Base-by-base conservation (phyloP, 2,113 vertebrate genomes). In the Oreochromis tanganicae region DNA sequence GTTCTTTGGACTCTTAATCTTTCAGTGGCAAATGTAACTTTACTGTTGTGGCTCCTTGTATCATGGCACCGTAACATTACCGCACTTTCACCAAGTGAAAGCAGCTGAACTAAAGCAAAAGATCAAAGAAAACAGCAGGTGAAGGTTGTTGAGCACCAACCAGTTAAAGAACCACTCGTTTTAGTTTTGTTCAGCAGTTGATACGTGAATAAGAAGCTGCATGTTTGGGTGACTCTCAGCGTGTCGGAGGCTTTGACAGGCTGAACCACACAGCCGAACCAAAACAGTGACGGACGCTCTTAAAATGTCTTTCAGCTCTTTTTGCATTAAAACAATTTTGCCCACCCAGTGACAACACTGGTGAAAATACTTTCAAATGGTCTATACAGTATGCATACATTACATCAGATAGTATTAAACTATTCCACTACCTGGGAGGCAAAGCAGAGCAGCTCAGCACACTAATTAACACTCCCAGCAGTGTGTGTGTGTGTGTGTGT, bases 401-500 rank as follows among this genome's bases (percentile, higher is more conserved):
- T 50, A 52, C 38, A 48, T n/a, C 16, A 52, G 80, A 73, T 41
- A 32, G 29, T 55, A 54, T 66, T 46, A 55, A 87, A 81, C 41
- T 63, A 38, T 55, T 87, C n/a, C 61, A 81, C 38, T 68, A 91
- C 86, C 61, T 78, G 32, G 66, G 55, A 84, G 83, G 57, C 19
- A 34, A 5, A 83, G 86, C n/a, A 79, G 81, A 43, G 63, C 75
- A 75, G 82, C 85, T 90, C 71, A 85, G 89, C 79, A 84, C 85
- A 91, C 89, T 91, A 95, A 96, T 95, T 94, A 94, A 88, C 87
- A 92, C 91, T 89, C 46, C 11, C 50, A 81, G 85, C 19, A 57
- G 59, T 36, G 32, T 48, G 32, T 32, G 63, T 84, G 82, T 84
- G 54, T 56, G 52, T 80, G 21, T 59, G 48, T 54, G 38, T 82